Base-by-base conservation (phyloP, 2,113 vertebrate genomes). In the Hypocryptadius cinnamomeus region DNA sequence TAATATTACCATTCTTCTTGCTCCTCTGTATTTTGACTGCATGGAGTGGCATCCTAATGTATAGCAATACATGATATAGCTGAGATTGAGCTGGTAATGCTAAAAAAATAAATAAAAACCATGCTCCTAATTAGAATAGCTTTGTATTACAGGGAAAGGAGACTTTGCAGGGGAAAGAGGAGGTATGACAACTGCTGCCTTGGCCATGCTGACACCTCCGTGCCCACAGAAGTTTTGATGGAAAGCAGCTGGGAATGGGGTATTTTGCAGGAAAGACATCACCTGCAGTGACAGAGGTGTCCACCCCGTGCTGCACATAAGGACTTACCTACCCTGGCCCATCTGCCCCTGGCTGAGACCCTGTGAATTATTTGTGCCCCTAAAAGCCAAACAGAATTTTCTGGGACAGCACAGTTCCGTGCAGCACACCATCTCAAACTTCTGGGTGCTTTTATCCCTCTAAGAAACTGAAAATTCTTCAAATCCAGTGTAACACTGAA, bases 231-330 rank as follows among this genome's bases (percentile, higher is more conserved):
- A 59, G 20, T 44, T 64, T 21, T 25, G 27, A 53, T 35, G 37
- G 35, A 59, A 85, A 90, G 40, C 33, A 91, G 42, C 45, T 80
- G 73, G 42, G 39, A 92, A 45, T 2, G 21, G 69, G 48, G n/a
- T 51, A 44, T 51, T 63, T 17, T 3, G 17, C 57, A 30, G 53
- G 28, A 20, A 64, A 87, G 44, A 23, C 13, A 23, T 25, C 79
- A 61, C 56, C 39, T 6, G 2, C 20, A 42, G 35, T 2, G 48
- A 63, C 54, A 68, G 73, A 87, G n/a, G 25, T 51, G 33, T 9
- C 35, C 21, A 30, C 6, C 18, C 28, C 0, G 0, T 3, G 2
- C 35, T 22, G 66, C 53, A 42, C 30, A 18, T 20, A 54, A 50
- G 9, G 51, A 79, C 6, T 31, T n/a, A 64, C n/a, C 51, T 11